Percentiles rank a stretch among this genome's conserved stretches.
Conservation (phyloP, 2,797 vertebrate genomes). For the Cynodonichthys magdalenae region DNA sequence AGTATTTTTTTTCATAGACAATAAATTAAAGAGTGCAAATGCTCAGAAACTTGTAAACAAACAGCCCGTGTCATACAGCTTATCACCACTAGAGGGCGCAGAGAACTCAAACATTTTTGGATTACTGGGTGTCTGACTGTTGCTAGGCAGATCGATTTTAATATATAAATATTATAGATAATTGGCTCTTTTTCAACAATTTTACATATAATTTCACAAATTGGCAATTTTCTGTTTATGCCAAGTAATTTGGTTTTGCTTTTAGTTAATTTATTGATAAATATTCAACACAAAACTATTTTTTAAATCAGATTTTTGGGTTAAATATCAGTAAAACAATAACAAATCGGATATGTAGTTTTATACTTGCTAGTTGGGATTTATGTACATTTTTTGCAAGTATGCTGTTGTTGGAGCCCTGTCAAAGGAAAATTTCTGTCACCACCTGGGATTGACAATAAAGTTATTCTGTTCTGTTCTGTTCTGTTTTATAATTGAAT, state of each 20-base stretch:
- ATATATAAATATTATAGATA: conserved; percentile 1
- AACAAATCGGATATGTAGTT: no score
- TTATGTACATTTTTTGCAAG: no score
- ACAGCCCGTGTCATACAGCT: background rate
- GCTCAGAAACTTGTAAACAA: background rate
- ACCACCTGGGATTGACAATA: no score
- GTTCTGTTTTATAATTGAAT: no score
- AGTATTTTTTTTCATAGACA: background rate
- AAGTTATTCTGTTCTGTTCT: no score
- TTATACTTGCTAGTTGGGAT: no score
- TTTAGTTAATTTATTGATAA: background rate
- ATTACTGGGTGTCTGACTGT: conserved; percentile 27
- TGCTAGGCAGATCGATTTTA: conserved; percentile 54
- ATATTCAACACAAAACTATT: background rate
- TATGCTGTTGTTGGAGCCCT: no score
- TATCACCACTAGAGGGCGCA: conserved; percentile 56
- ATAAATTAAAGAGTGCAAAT: background rate
- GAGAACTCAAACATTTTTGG: conserved; percentile 22
- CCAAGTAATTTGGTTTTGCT: background rate
- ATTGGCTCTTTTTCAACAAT: background rate
- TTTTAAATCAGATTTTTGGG: background rate
- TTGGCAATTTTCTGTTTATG: background rate
- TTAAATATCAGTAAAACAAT: background rate
- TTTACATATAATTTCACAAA: background rate
- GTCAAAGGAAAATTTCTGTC: no score